Evolutionary conservation across 1,140 invertebrate genomes (phyloP), one percentile per base, ranked within the genome.

Genomic region (Dendrolimus punctatus): DNA sequence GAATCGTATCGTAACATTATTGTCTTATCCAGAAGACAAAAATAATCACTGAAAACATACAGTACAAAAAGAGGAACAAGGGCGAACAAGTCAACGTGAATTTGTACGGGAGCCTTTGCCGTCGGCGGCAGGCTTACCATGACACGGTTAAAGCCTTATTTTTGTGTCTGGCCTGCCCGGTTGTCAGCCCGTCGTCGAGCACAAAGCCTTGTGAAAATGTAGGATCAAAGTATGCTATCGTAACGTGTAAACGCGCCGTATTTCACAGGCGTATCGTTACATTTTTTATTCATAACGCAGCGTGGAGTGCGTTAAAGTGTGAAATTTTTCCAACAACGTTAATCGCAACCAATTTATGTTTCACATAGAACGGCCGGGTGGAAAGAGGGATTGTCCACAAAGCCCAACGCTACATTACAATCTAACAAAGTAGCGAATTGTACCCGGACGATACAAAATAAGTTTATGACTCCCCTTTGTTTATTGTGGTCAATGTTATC

Each of bases 141-240:
- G 82, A 85, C 82, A 82, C 67, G 79, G 70, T 80, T 76, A 84
- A 84, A 84, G 82, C 82, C 79, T 80, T 83, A 85, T 85, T 85
- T 85, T 85, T 85, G 79, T 73, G 80, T 85, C 73, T 78, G 76
- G 72, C 80, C 73, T 69, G 73, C 71, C 68, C 76, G 78, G 80
- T 76, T 83, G 82, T 84, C 82, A 83, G 66, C 60, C 73, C 68
- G 74, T 71, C 72, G 76, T 73, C 76, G 76, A 49, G 67, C 68
- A 82, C 82, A 85, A 85, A 84, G 82, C 82, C 73, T 81, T 76
- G 80, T 76, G 76, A 78, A 85, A 84, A 82, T 79, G 75, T 78
- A 80, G 80, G 80, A 85, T 85, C 82, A 85, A 84, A 84, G 80
- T 71, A 54, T 55, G 62, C 68, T 68, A 71, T 64, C 71, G 68